Evolutionary conservation across 2,113 vertebrate species (phyloP), one percentile per base, ranked within the genome.

Genomic region (Atractosteus spatula): DNA sequence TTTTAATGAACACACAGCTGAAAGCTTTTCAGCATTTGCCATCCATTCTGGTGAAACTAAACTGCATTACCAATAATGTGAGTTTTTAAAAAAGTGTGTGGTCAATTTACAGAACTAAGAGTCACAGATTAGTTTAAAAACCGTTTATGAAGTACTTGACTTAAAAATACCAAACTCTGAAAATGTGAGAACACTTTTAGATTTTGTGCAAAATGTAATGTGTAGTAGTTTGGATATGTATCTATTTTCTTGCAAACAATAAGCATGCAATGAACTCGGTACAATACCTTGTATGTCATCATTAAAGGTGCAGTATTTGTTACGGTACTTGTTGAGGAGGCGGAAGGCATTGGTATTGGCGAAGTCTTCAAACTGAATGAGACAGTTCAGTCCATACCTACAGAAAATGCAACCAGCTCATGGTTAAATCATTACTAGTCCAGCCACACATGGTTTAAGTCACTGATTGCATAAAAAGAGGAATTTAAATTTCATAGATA

Each of bases 341-440:
- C 94, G 95, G 88, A 99, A 99, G 74, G 97, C 97, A 65, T 99
- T 99, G 64, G 82, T 55, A 68, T 99, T 99, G 72, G 96, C 97
- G 89, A 99, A 99, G 82, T 99, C 97, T 83, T 99, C 97, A 91
- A 98, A 99, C 43, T 99, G 97, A 84, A 99, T 98, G 68, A 99
- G 94, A 79, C 97, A 99, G 78, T 94, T 92, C 85, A 93, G 94
- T 51, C 97, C 95, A 69, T 94, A 99, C 79, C 97, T 99, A 83
- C 55, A 13, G 64, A 56, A 55, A 11, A 67, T 7, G 42, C n/a
- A 43, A 51, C 8, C 29, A 29, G 29, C 29, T 29, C 41, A 69
- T 51, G 47, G 13, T 64, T 14, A 14, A 56, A 29, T 17, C 3
- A 43, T 55, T 29, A 44, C 55, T 56, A 14, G 11, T n/a, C 61